Conservation (phyloP, 2,797 vertebrate genomes). For the Leucoraja ocellata region DNA sequence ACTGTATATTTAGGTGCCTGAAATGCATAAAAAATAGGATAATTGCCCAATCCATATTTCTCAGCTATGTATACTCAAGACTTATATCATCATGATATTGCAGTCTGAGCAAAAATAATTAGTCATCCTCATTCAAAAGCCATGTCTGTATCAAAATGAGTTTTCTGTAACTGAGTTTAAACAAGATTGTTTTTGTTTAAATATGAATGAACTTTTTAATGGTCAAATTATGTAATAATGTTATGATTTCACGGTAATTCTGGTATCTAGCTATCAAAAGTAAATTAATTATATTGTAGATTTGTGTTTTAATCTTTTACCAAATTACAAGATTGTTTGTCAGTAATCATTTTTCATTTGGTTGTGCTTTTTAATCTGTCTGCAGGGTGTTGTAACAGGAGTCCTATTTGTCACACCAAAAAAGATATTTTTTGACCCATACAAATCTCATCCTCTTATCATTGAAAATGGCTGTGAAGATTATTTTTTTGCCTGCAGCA, state of each 20-base stretch:
- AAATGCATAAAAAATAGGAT: neutral
- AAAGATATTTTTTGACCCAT: constrained; percentile 72
- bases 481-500: constrained; percentile 63
- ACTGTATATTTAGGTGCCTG: no score
- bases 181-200: neutral
- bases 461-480: constrained; percentile 68
- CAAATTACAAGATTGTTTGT: neutral
- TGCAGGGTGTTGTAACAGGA: constrained; percentile 66
- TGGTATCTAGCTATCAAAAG: neutral
- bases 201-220: neutral
- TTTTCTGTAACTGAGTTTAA: neutral
- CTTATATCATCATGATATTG: neutral
- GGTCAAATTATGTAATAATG: no score
- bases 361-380: neutral
- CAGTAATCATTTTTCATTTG: constrained; percentile 26
- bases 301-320: neutral
- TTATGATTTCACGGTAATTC: neutral
- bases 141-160: neutral
- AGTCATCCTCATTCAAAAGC: neutral
- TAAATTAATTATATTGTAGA: neutral
- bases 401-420: constrained; percentile 65
- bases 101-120: neutral
- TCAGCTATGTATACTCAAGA: neutral
- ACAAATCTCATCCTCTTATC: constrained; percentile 66
- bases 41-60: neutral